These are phyloP conservation scores for Palaemon carinicauda DNA, from an alignment of 1,140 invertebrate species.

Conservation along the genomic window DNA sequence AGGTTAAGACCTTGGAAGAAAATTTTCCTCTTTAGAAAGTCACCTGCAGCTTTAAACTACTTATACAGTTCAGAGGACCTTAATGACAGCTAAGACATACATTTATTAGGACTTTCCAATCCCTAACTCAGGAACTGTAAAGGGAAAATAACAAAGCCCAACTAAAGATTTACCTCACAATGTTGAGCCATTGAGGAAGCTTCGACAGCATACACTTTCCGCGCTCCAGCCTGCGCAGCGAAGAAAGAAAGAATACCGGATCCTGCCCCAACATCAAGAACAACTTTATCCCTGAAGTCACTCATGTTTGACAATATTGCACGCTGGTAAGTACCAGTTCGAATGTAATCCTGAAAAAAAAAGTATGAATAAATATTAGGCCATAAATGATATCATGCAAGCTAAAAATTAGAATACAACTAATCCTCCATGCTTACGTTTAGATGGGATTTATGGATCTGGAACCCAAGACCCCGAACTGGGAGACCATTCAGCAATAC, in stretches of 20 bases:
- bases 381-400: background rate
- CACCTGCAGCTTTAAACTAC: too few relatives aligned
- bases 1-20: too few relatives aligned
- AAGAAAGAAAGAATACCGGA: constrained; percentile 99
- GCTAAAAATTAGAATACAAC: background rate
- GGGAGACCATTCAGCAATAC: too few relatives aligned
- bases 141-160: background rate
- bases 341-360: constrained; percentile 86
- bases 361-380: background rate
- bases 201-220: constrained; percentile 97
- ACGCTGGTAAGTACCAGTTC: constrained; percentile 97
- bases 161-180: constrained; percentile 78
- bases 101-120: too few relatives aligned
- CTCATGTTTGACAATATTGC: constrained; percentile 92
- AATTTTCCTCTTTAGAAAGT: too few relatives aligned
- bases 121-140: too few relatives aligned
- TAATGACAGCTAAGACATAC: too few relatives aligned
- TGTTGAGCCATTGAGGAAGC: constrained; percentile 98
- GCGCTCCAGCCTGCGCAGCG: constrained; percentile 95
- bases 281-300: constrained; percentile 92
- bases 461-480: too few relatives aligned
- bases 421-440: too few relatives aligned
- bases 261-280: constrained; percentile 96
- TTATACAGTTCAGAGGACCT: too few relatives aligned
- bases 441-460: too few relatives aligned